These are phyloP conservation scores for Ricordea florida DNA, from an alignment of 92 coral and sea anemone species.

Conservation along the genomic window DNA sequence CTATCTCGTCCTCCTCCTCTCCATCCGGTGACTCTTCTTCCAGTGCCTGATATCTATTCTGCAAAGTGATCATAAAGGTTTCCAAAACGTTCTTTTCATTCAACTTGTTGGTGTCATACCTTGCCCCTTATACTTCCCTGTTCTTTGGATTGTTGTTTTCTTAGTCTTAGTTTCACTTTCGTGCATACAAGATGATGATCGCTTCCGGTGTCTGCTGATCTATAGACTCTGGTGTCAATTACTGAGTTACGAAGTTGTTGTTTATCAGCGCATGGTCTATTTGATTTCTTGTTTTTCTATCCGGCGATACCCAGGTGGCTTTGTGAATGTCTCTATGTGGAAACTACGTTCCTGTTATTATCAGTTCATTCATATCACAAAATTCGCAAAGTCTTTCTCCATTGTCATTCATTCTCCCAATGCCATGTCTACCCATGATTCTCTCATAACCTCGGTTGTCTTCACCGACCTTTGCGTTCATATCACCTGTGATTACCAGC, in stretches of 20 bases:
- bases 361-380: constrained; percentile 16
- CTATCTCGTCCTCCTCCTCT: neutral
- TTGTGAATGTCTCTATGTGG: constrained; percentile 7
- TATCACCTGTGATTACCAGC: constrained; percentile 8
- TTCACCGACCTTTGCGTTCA: constrained; percentile 29
- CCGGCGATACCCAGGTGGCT: constrained; percentile 36
- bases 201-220: constrained; percentile 48
- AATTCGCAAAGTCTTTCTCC: constrained; percentile 31
- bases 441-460: constrained; percentile 11
- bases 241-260: constrained; percentile 38
- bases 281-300: constrained; percentile 28
- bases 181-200: constrained; percentile 46
- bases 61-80: no score
- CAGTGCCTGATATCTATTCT: neutral
- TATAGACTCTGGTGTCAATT: constrained; percentile 47
- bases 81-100: no score
- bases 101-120: no score
- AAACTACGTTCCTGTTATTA: neutral
- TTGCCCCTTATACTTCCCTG: no score
- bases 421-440: constrained; percentile 35
- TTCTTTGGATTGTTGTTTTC: no score
- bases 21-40: neutral
- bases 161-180: no score
- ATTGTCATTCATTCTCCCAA: constrained; percentile 22
- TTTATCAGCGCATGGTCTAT: constrained; percentile 45